Evolutionary conservation across 2,888 invertebrate species (phyloP), one percentile per base, ranked within the genome.

Genomic region (Fragum fragum): DNA sequence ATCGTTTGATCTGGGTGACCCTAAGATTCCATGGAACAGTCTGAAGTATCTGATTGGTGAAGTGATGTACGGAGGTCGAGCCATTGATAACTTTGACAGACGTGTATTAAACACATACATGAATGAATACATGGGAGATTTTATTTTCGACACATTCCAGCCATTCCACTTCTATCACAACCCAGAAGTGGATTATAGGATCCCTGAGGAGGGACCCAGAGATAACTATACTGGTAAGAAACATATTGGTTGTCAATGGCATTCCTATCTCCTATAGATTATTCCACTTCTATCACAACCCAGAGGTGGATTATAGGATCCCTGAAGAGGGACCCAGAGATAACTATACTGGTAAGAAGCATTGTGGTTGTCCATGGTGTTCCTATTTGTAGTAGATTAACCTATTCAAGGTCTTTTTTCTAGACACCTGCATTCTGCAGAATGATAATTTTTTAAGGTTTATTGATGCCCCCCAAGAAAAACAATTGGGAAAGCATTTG

Each of bases 51-150:
- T 98, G 0, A 97, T 98, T 89, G 98, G 98, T 79, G 98, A 98
- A 96, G 97, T 98, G 32, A 98, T 98, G 97, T 98, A 98, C 93
- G 98, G 98, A 32, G 98, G 98, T 0, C 96, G 98, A 73, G 97
- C 98, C 42, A 98, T 98, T 87, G 98, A 98, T 94, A 97, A 97
- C 94, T 98, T 96, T 95, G 98, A 98, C 95, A 96, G 98, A 16
- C 96, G 98, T 83, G 97, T 98, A 16, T 97, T 98, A 1, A 95
- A 96, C 86, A 97, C 97, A 0, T 98, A 98, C 95, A 98, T 98
- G 97, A 96, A 98, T 93, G 98, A 98, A 94, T 98, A 98, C 93
- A 97, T 98, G 96, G 98, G 98, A 0, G 98, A 98, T 93, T 98
- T 98, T 94, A 95, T 98, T 70, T 98, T 98, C 94, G 98, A 98